These are phyloP conservation scores for Orthosia cruda DNA, from an alignment of 2,888 invertebrate genomes.

Conservation along the genomic window DNA sequence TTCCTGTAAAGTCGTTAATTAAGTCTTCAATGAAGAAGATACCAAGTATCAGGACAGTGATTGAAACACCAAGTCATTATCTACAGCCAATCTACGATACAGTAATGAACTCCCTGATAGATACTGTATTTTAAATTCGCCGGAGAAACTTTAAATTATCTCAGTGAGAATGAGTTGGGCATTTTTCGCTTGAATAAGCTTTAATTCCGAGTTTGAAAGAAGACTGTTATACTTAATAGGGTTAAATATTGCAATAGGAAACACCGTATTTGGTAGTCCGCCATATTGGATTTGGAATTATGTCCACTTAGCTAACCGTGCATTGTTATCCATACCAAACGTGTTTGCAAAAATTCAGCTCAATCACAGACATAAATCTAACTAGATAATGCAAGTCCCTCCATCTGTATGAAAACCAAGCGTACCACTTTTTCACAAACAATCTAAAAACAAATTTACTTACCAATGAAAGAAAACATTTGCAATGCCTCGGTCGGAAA, in stretches of 20 bases:
- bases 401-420: too few relatives aligned
- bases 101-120: conserved; percentile 46
- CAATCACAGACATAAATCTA: too few relatives aligned
- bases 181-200: conserved; percentile 18
- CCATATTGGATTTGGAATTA: too few relatives aligned
- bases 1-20: conserved; percentile 21
- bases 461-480: too few relatives aligned
- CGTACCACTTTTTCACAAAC: too few relatives aligned
- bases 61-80: conserved; percentile 47
- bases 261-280: too few relatives aligned
- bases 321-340: too few relatives aligned
- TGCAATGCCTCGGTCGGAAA: too few relatives aligned
- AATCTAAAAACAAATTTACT: too few relatives aligned
- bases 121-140: conserved; percentile 56
- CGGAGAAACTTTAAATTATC: conserved; percentile 56
- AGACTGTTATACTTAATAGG: background rate
- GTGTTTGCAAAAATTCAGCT: too few relatives aligned
- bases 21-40: conserved; percentile 25
- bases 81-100: conserved; percentile 44
- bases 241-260: background rate
- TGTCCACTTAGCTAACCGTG: too few relatives aligned
- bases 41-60: conserved; percentile 35
- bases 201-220: conserved; percentile 14
- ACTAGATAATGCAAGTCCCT: too few relatives aligned
- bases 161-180: conserved; percentile 26